phyloP scores from a whole-genome alignment of 2,113 vertebrate species.

The Tauraco erythrolophus region DNA sequence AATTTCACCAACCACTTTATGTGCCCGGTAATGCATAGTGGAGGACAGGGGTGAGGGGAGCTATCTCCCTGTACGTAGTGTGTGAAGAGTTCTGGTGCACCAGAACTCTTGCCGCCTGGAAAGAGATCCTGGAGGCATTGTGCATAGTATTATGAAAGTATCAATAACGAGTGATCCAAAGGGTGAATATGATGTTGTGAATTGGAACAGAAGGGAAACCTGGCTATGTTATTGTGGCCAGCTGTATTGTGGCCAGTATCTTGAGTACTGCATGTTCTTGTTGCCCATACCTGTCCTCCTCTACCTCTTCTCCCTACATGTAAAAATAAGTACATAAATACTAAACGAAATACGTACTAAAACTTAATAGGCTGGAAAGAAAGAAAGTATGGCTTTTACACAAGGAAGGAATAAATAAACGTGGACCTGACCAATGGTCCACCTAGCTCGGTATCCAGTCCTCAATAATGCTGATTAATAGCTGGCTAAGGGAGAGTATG shows the following conservation, averaged over 20 bases:
- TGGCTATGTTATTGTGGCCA: not conserved
- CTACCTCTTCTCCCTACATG: not conserved
- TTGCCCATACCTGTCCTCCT: not conserved
- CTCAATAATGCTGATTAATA: not conserved
- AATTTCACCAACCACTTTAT: too few relatives aligned
- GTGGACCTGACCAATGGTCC: not conserved
- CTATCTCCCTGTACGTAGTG: not conserved
- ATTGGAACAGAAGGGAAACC: not conserved
- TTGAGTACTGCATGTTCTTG: not conserved
- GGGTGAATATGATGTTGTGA: not conserved
- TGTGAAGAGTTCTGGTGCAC: not conserved
- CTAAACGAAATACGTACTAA: not conserved
- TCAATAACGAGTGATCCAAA: not conserved
- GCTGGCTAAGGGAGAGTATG: not conserved
- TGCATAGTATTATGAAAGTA: not conserved
- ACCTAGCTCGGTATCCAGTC: fast-evolving
- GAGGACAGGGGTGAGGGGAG: not conserved
- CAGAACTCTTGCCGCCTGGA: not conserved
- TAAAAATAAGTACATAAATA: not conserved
- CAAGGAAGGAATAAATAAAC: not conserved
- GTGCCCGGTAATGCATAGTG: not conserved
- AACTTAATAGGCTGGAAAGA: not conserved
- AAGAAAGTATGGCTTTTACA: not conserved
- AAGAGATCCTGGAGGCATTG: not conserved
- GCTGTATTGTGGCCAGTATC: too few relatives aligned